Evolutionary conservation across 1,140 invertebrate genomes (phyloP), one percentile per base, ranked within the genome.

Genomic region (Panagrolaimus sp.): DNA sequence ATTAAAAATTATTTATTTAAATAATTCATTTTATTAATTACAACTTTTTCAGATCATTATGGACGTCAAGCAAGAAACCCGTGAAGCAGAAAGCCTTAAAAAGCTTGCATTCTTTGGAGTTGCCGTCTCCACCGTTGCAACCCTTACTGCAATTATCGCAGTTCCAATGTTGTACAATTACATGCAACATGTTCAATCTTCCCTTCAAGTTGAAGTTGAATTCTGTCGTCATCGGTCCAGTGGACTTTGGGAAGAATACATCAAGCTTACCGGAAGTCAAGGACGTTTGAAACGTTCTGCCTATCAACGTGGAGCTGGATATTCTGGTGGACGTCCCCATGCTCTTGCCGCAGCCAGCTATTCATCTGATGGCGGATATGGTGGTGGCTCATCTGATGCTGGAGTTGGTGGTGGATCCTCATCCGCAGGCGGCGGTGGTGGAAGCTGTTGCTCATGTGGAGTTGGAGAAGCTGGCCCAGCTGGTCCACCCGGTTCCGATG

Each of bases 131-230:
- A 80, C 79, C 24, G 66, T 80, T 17, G 76, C 78, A 38, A 80
- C 74, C 12, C 55, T 80, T 5, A 75, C 70, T 43, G 76, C 78
- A n/a, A 71, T 80, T 62, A 26, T 80, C 26, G 63, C 76, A 48
- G 73, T 80, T 28, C 78, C 78, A 21, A 78, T 75, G 48, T 44
- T 80, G 12, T 80, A 81, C 71, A 80, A 76, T 69, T 80, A 80
- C 67, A 76, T 78, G 71, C 78, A 80, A 62, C 69, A 77, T 69
- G 77, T 80, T 17, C 78, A 80, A 64, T 71, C 73, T 47, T 55
- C 71, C 44, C 71, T 80, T 10, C 71, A 80, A 52, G 76, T 68
- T 17, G 75, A 75, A 70, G 66, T 78, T 21, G 76, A 79, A 67
- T 78, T 78, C 74, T 78, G 77, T 69, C 68, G 65, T 21, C 76